Evolutionary conservation across 2,888 invertebrate species (phyloP).

Genomic region (Lasiommata megera): DNA sequence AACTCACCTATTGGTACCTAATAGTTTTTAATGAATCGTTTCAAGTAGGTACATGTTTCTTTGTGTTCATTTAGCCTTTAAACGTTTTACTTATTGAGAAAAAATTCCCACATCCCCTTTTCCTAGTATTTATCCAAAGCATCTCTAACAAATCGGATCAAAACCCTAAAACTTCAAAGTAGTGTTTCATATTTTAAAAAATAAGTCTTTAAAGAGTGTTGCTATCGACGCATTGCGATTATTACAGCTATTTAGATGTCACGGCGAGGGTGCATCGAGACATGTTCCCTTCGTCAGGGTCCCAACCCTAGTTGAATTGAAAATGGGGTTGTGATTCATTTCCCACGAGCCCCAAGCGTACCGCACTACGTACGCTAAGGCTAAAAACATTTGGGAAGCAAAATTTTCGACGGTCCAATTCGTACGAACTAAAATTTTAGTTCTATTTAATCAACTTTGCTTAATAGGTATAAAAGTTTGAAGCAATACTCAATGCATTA

Average conservation of each 20-base stretch:
- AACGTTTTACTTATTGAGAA: too few relatives aligned
- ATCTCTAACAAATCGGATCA: not conserved
- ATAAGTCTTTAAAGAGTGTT: conserved; percentile 20
- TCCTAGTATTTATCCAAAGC: too few relatives aligned
- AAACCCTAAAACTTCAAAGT: not conserved
- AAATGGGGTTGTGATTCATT: conserved; percentile 80
- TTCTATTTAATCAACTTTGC: not conserved
- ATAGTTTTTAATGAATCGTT: too few relatives aligned
- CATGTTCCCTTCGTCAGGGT: conserved; percentile 54
- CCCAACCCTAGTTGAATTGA: conserved; percentile 68
- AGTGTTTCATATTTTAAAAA: conserved; percentile 3
- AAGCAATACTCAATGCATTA: conserved; percentile 43
- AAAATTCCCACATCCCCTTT: too few relatives aligned
- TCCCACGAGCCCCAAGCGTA: conserved; percentile 67
- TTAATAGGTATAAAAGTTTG: conserved; percentile 6
- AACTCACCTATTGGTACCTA: too few relatives aligned
- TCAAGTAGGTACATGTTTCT: too few relatives aligned
- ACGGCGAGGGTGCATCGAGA: conserved; percentile 65
- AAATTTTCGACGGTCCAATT: conserved; percentile 39
- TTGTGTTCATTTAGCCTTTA: too few relatives aligned
- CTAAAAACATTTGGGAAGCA: conserved; percentile 43
- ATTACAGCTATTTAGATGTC: conserved; percentile 71
- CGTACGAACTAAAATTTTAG: conserved; percentile 7
- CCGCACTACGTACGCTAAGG: conserved; percentile 58
- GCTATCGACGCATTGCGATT: conserved; percentile 57